Evolutionary conservation across 2,797 vertebrate genomes (phyloP), one percentile per base, ranked within the genome.

Genomic region (Betta splendens): DNA sequence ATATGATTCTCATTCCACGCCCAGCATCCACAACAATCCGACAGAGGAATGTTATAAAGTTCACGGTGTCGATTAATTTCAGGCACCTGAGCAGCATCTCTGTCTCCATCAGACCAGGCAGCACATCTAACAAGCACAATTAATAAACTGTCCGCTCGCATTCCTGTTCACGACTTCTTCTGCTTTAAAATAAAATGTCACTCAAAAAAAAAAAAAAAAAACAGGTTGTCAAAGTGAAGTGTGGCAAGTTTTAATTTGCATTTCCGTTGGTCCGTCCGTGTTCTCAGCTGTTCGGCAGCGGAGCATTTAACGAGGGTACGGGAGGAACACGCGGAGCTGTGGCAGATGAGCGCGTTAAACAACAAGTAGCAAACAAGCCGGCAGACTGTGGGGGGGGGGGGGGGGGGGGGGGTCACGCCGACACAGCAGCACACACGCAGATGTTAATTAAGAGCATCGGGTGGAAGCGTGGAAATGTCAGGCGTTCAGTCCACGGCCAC

Each of bases 1-100:
- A 92, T 90, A 91, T 87, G 86, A 89, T 87, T 90, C 85, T 83
- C 37, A 83, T 87, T 87, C 79, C 17, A 64, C 21, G 58, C 58
- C 29, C 15, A 79, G 75, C 81, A 79, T 70, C 69, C 66, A 79
- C 80, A 72, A 46, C 77, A 52, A 44, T 22, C 38, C 38, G 20
- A 71, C 73, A 48, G 47, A 47, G 50, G 35, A 64, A 52, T 38
- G 71, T 53, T 71, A 73, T 61, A 87, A 90, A 87, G 85, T 91
- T 87, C 80, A 89, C 45, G 22, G 50, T 61, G 75, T 87, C 79
- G 82, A 87, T 87, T 88, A 83, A 85, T 86, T 87, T 81, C 85
- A 80, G 55, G 49, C 80, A 69, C 71, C 37, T 74, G 80, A 83
- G 83, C 73, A 81, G 82, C 76, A 76, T 56, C 50, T 36, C 69